Conservation (phyloP, 2,797 vertebrate species). For the Ptychadena robeensis region DNA sequence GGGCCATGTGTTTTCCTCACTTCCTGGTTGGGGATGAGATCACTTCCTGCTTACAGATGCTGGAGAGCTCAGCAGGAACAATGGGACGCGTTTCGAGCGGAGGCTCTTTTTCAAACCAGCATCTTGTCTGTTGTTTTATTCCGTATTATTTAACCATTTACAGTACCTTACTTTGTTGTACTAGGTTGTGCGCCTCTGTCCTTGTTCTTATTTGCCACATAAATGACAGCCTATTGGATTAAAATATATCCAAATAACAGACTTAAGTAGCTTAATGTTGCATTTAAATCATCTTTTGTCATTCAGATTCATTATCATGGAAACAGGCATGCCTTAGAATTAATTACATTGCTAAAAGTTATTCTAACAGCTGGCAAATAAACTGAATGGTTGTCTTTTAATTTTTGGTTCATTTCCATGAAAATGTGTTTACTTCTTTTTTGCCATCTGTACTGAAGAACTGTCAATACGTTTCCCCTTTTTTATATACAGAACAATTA, state of each 20-base stretch:
- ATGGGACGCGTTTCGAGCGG: too few species aligned
- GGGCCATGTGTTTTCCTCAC: too few species aligned
- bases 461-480: constrained; percentile 5
- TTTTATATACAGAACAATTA: constrained; percentile 21
- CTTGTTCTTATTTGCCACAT: too few species aligned
- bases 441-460: constrained; percentile 38
- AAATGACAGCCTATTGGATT: not conserved
- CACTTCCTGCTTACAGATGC: too few species aligned
- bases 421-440: constrained; percentile 37
- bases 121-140: too few species aligned
- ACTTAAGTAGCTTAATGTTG: not conserved
- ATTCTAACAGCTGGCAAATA: constrained; percentile 39
- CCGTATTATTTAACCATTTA: too few species aligned
- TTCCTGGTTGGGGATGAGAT: too few species aligned
- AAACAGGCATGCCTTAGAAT: not conserved
- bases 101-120: too few species aligned
- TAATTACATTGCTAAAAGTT: constrained; percentile 17
- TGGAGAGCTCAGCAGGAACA: too few species aligned
- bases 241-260: not conserved
- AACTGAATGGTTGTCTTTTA: constrained; percentile 24
- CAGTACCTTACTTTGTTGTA: too few species aligned
- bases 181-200: too few species aligned
- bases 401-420: constrained; percentile 36
- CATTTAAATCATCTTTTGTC: not conserved
- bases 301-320: constrained; percentile 5